phyloP scores from a whole-genome alignment of 2,113 vertebrate genomes.

The Nematolebias whitei region DNA sequence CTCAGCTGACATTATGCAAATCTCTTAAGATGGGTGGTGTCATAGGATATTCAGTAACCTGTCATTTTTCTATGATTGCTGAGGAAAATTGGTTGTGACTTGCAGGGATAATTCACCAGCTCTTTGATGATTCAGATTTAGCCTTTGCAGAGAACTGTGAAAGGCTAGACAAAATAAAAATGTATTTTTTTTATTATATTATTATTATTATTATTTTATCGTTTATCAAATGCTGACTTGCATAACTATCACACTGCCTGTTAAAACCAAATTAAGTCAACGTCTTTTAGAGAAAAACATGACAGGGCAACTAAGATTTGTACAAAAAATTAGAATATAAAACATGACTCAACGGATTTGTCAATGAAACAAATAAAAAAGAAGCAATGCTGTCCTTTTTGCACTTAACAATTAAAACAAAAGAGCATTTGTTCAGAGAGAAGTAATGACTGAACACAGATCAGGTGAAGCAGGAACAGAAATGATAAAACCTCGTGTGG shows the following conservation, averaged over 20 bases:
- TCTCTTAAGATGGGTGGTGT: constrained; percentile 56
- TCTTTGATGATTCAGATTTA: constrained; percentile 39
- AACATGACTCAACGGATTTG: no score
- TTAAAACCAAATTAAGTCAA: constrained; percentile 12
- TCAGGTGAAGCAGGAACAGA: no score
- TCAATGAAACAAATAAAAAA: no score
- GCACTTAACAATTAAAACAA: no score
- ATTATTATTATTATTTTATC: no score
- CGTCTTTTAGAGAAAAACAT: not conserved
- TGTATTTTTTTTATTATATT: no score
- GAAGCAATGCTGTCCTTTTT: no score
- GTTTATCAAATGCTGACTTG: constrained; percentile 8
- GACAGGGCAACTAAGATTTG: no score
- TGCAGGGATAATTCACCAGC: constrained; percentile 17
- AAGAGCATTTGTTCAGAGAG: no score
- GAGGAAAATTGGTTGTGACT: constrained; percentile 60
- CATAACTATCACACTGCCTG: constrained; percentile 14
- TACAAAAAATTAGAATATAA: no score
- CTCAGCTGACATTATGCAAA: constrained; percentile 58
- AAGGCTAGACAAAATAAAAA: constrained; percentile 60
- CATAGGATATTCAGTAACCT: constrained; percentile 46
- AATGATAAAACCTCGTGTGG: no score
- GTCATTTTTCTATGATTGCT: constrained; percentile 48
- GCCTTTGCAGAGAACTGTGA: constrained; percentile 19
- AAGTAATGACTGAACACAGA: no score